Evolutionary conservation across 2,113 vertebrate genomes (phyloP).

Genomic region (Hyla sarda): DNA sequence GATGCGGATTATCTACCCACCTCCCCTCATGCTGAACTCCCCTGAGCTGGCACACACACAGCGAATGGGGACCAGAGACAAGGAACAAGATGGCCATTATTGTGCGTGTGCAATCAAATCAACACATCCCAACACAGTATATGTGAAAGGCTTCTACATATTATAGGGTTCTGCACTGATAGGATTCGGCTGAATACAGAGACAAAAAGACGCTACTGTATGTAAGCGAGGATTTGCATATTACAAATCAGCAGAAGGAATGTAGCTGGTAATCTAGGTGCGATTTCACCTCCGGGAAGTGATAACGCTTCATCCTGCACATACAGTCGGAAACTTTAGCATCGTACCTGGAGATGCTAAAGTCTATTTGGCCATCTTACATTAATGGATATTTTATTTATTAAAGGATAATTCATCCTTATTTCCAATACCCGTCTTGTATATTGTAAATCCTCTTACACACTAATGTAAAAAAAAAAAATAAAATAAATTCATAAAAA

Average conservation of each 20-base stretch:
- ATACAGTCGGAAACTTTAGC: no score
- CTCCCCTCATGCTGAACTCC: conserved; percentile 7
- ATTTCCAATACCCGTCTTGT: background rate
- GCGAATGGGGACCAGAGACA: conserved; percentile 14
- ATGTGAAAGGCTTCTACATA: background rate
- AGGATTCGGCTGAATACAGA: background rate
- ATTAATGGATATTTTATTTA: no score
- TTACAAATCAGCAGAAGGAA: conserved; percentile 3
- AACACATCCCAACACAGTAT: background rate
- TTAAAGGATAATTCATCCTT: no score
- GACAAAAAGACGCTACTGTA: background rate
- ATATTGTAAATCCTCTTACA: background rate
- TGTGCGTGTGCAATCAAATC: background rate
- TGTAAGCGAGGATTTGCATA: background rate
- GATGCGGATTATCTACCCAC: conserved; percentile 23
- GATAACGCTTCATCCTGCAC: background rate
- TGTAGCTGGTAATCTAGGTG: background rate
- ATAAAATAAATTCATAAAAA: no score
- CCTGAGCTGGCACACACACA: conserved; percentile 41
- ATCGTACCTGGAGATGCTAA: background rate
- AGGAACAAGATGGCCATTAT: conserved; percentile 24
- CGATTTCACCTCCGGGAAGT: background rate
- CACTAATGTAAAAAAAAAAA: background rate
- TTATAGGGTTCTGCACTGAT: conserved; percentile 1
- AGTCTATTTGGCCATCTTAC: background rate